Base-by-base conservation (phyloP, 2,888 invertebrate genomes). In the Crematogaster levior region DNA sequence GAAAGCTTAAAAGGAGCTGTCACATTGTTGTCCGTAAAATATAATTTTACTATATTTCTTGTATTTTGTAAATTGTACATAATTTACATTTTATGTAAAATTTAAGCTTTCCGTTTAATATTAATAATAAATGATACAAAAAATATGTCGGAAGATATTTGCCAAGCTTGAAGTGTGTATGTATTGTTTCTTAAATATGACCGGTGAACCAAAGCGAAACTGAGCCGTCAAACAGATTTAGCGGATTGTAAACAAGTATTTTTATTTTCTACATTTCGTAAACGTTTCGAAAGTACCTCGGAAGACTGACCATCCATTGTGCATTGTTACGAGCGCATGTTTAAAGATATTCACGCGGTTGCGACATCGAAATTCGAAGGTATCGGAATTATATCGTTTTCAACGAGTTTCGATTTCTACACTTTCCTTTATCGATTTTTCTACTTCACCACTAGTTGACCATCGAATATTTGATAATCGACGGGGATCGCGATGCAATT, bases 281-380 rank as follows among this genome's bases (percentile, higher is more conserved):
- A 40, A 0, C n/a, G 27, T 53, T 51, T 66, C 75, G 53, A 66
- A 74, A 74, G 74, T n/a, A 37, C n/a, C 48, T 24, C 48, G 63
- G 37, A 77, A 63, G 48, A 77, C 30, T 18, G 27, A n/a, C 9
- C 24, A 4, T 40, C 27, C 40, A 66, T 66, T 66, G 51, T 66
- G 48, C 66, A 77, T 66, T 77, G 53, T 68, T 53, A 18, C 30
- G 21, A 53, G 21, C n/a, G 3, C 40, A 40, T 6, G 46, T 48
- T 43, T 43, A 18, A 21, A 74, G 30, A 65, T 24, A 37, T 15
- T 65, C 27, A 15, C 51, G 15, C 15, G 10, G 2, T 46, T 43
- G 27, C 77, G 24, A 68, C 15, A 40, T 40, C 37, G 15, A 48
- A 34, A 46, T 34, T 37, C 37, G 37, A 46, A 21, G 15, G 10